Evolutionary conservation across 2,888 invertebrate genomes (phyloP), one percentile per base, ranked within the genome.

Genomic region (Arctia plantaginis): DNA sequence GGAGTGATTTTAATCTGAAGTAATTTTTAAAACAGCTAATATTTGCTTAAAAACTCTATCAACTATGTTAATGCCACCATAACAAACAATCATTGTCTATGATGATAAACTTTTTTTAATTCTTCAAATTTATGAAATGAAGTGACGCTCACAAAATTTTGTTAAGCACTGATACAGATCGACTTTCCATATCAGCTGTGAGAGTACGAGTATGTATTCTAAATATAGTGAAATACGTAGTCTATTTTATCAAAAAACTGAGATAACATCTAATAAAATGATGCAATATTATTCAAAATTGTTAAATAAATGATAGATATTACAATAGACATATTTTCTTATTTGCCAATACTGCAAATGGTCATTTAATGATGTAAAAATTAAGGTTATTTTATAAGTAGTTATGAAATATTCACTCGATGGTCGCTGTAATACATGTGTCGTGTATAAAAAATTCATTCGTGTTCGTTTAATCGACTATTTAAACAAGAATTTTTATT

Each of bases 201-300:
- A 35, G 27, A 35, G 27, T 18, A 30, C 7, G 27, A 35, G 27
- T 18, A 30, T 7, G 27, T 30, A 69, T n/a, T n/a, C n/a, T 55
- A 39, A 6, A 13, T 23, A 30, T 23, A 68, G 47, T 30, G 7
- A 69, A 1, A n/a, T 35, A 51, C 68, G 68, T 69, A 68, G 59
- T 30, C 66, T 23, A 44, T 23, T 27, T 72, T 66, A 72, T 66
- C 51, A 55, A 12, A 71, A n/a, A 71, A 23, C 8, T 47, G 33
- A 47, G 71, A 71, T 64, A 71, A 30, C 10, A 65, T 64, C 15
- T 30, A 35, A 8, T 10, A 30, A n/a, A 33, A 65, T 66, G 69
- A 66, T 55, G 74, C 59, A 74, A 55, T 74, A 59, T 10, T 27
- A 12, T 59, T 18, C 35, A 35, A 66, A 51, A 55, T 72, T 44